Evolutionary conservation across 2,113 vertebrate species (phyloP).

Genomic region (Podocnemis expansa): DNA sequence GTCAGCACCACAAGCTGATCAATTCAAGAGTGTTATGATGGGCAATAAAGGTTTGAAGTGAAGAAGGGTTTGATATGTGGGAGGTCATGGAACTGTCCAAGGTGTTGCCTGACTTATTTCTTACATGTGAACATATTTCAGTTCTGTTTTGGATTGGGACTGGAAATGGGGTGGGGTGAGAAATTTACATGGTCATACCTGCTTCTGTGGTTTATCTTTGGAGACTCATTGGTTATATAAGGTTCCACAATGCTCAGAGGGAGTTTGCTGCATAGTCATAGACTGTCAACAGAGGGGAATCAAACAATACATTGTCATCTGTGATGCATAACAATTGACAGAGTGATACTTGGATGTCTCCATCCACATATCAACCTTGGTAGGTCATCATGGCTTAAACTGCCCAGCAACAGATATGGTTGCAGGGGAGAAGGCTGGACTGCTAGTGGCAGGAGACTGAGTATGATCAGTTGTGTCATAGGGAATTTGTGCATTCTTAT

Average conservation of each 20-base stretch:
- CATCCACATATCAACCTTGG: slow-evolving; percentile 30
- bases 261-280: slow-evolving; percentile 16
- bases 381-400: slow-evolving; percentile 23
- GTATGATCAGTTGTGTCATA: slow-evolving; percentile 28
- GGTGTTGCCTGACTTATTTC: background rate
- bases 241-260: background rate
- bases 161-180: background rate
- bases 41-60: background rate
- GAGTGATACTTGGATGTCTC: background rate
- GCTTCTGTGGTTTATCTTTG: background rate
- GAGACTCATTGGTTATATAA: background rate
- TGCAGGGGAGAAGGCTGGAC: background rate
- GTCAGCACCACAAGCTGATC: background rate
- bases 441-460: slow-evolving; percentile 41
- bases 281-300: slow-evolving; percentile 34
- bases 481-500: slow-evolving; percentile 28
- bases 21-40: background rate
- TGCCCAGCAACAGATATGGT: slow-evolving; percentile 27
- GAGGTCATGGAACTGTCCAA: background rate
- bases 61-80: background rate
- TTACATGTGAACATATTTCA: background rate
- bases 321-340: slow-evolving; percentile 26
- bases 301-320: slow-evolving; percentile 44
- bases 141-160: background rate
- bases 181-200: background rate